Percentiles rank a stretch among this genome's conserved stretches.
Conservation (phyloP, 1,140 invertebrate species). For the Zaprionus davidi region DNA sequence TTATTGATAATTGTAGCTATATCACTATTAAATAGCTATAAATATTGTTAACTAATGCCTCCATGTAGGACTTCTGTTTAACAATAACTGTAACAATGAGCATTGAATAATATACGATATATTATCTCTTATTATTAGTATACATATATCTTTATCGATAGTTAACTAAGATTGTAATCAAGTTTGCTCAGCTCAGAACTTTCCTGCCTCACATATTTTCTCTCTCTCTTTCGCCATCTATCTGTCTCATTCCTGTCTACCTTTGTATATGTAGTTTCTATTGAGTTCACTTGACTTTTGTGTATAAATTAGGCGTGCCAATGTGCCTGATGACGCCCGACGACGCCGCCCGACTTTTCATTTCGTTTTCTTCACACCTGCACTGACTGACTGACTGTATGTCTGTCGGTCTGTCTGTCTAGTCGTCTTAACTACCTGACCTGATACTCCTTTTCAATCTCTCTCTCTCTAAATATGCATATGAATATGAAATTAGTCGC, state of each 20-base stretch:
- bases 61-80: not conserved
- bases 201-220: not conserved
- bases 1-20: not conserved
- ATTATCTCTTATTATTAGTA: too few relatives aligned
- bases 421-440: conserved; percentile 12
- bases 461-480: conserved; percentile 75
- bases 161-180: not conserved
- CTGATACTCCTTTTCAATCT: conserved; percentile 15
- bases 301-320: conserved; percentile 76
- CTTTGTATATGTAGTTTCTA: conserved; percentile 47
- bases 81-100: too few relatives aligned
- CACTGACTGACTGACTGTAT: not conserved
- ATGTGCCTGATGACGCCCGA: conserved; percentile 54
- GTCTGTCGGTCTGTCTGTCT: not conserved
- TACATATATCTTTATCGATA: not conserved
- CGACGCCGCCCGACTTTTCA: conserved; percentile 42
- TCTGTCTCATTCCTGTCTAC: not conserved
- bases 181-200: not conserved
- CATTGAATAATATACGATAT: not conserved
- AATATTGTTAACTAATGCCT: too few relatives aligned
- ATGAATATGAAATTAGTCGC: conserved; percentile 80
- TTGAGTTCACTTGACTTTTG: conserved; percentile 76
- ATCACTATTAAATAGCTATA: not conserved
- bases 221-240: conserved; percentile 24
- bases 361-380: conserved; percentile 21